phyloP scores from a whole-genome alignment of 2,797 vertebrate genomes.

The Microctenopoma lineatum region DNA sequence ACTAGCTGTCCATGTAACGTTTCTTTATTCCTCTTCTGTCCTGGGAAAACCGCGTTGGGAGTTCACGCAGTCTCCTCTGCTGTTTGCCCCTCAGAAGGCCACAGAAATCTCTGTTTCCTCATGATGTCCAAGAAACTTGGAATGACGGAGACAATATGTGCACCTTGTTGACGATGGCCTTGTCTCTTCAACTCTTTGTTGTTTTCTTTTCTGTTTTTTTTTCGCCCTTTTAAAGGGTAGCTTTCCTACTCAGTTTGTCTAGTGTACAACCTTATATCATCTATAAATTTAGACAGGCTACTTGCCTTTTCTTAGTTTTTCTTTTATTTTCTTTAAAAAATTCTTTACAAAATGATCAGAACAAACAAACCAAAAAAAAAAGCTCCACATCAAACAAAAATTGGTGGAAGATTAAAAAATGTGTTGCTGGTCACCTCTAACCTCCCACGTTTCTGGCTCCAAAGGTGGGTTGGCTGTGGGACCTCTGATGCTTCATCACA shows the following conservation, averaged over 20 bases:
- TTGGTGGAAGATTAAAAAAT: constrained; percentile 71
- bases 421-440: constrained; percentile 72
- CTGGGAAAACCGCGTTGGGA: constrained; percentile 52
- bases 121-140: constrained; percentile 60
- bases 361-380: constrained; percentile 67
- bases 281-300: constrained; percentile 84
- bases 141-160: constrained; percentile 58
- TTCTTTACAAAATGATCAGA: constrained; percentile 81
- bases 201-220: constrained; percentile 16
- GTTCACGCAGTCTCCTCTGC: constrained; percentile 50
- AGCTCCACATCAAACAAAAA: constrained; percentile 67
- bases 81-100: constrained; percentile 49
- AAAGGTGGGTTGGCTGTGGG: constrained; percentile 37
- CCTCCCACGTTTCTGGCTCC: constrained; percentile 63
- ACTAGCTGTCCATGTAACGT: constrained; percentile 73
- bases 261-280: constrained; percentile 79
- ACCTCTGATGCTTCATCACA: constrained; percentile 30
- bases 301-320: constrained; percentile 68
- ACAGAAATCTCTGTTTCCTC: constrained; percentile 57
- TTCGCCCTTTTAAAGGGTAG: constrained; percentile 89
- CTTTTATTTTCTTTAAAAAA: constrained; percentile 77
- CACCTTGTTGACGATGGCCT: constrained; percentile 36
- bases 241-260: constrained; percentile 78
- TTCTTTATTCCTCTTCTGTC: constrained; percentile 54
- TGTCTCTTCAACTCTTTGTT: constrained; percentile 45